phyloP scores from a whole-genome alignment of 30 jellyfish, hydroid and myxozoan species.

The Turritopsis dohrnii region DNA sequence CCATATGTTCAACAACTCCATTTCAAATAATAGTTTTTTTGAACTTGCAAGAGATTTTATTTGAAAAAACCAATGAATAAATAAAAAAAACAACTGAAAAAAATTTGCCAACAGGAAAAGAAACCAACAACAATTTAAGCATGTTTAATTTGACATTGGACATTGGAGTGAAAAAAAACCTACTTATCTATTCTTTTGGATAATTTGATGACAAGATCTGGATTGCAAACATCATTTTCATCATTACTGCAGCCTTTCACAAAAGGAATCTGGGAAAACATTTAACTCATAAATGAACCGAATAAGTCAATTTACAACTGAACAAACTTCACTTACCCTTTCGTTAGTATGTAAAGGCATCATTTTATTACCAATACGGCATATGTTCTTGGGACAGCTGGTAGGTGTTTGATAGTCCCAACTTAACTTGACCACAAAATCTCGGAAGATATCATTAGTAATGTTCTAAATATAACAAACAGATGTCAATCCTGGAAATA shows the following conservation, averaged over 20 bases:
- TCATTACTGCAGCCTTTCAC: slow-evolving; percentile 34
- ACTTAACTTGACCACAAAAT: neutral
- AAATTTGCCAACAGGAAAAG: too few species aligned
- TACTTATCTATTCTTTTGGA: neutral
- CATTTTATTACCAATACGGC: slow-evolving; percentile 18
- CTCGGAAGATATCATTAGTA: slow-evolving; percentile 14
- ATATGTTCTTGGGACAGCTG: neutral
- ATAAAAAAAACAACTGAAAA: too few species aligned
- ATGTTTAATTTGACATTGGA: too few species aligned
- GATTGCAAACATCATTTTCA: slow-evolving; percentile 31
- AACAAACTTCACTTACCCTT: too few species aligned
- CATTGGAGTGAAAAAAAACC: neutral
- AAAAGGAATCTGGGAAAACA: slow-evolving; percentile 22
- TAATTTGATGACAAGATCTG: neutral
- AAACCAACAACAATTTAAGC: too few species aligned
- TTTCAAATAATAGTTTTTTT: too few species aligned
- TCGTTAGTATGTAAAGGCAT: neutral
- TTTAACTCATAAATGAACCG: too few species aligned
- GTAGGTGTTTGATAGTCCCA: neutral
- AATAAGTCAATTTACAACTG: too few species aligned
- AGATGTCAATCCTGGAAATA: too few species aligned
- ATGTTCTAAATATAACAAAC: neutral
- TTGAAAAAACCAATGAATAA: too few species aligned
- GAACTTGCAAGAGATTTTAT: too few species aligned
- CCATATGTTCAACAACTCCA: too few species aligned